These are phyloP conservation scores for Ptycholaimellus sp. DNA, from an alignment of 2,888 invertebrate species.

Conservation along the genomic window DNA sequence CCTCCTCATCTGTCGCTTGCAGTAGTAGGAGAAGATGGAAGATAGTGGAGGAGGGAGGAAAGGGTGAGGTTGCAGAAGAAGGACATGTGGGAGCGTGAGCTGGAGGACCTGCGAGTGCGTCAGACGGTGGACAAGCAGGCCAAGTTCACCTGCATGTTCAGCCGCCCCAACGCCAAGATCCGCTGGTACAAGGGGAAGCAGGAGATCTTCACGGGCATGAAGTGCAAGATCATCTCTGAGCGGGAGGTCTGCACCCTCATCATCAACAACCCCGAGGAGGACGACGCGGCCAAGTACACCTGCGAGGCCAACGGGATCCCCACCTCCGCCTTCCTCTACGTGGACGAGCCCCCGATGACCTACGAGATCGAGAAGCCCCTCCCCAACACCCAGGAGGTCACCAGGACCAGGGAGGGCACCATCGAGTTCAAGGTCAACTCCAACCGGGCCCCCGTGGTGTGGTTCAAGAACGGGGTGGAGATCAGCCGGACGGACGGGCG, in stretches of 20 bases:
- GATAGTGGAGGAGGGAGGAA: background rate
- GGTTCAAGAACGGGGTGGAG: background rate
- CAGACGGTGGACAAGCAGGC: constrained; percentile 90
- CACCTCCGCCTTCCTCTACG: constrained; percentile 69
- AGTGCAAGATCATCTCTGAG: constrained; percentile 80
- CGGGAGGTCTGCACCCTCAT: constrained; percentile 68
- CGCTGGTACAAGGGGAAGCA: constrained; percentile 26
- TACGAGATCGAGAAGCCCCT: constrained; percentile 74
- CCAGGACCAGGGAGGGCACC: constrained; percentile 57
- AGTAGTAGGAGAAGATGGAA: too few species aligned
- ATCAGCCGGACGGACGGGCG: constrained; percentile 12
- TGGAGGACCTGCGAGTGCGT: constrained; percentile 65
- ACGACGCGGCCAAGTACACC: constrained; percentile 86
- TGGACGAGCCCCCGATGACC: constrained; percentile 80
- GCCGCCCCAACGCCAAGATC: constrained; percentile 53
- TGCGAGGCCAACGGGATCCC: constrained; percentile 72
- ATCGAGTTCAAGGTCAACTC: constrained; percentile 76
- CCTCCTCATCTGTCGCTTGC: too few species aligned
- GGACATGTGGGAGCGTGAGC: background rate
- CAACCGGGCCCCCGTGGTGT: constrained; percentile 63
- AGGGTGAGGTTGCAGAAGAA: background rate
- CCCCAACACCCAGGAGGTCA: constrained; percentile 64
- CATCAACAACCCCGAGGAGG: constrained; percentile 68
- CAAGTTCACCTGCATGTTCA: constrained; percentile 72
- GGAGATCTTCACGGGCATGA: constrained; percentile 40